phyloP scores from a whole-genome alignment of 2,113 vertebrate genomes.

The Leucosticte australis region DNA sequence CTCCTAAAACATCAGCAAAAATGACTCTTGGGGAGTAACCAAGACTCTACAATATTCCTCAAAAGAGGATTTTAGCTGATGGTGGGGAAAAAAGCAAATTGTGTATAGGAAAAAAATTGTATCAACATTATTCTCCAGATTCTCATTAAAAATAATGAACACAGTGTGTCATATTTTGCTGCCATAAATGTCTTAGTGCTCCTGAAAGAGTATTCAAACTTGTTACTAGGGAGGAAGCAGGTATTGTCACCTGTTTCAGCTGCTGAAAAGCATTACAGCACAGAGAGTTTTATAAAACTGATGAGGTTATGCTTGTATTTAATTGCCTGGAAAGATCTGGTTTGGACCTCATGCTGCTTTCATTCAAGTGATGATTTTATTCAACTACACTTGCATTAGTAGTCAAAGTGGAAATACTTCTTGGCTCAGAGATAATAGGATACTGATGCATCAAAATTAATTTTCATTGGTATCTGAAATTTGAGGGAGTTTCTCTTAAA shows the following conservation, averaged over 20 bases:
- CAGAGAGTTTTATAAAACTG: neutral
- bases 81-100: accelerated
- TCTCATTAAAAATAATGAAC: neutral
- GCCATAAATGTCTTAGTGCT: neutral
- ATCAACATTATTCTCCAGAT: neutral
- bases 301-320: neutral
- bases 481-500: neutral
- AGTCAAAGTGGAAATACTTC: neutral
- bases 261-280: neutral
- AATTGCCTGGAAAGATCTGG: neutral
- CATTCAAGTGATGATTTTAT: neutral
- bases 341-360: neutral
- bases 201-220: neutral
- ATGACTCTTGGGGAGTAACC: neutral
- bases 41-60: neutral
- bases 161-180: neutral
- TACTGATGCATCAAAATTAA: neutral
- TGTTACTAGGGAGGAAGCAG: neutral
- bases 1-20: neutral
- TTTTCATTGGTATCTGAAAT: neutral
- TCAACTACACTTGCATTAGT: neutral
- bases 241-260: neutral
- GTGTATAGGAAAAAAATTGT: neutral
- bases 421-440: neutral
- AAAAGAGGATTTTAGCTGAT: neutral